phyloP scores from a whole-genome alignment of 2,113 vertebrate species.

The Corvus moneduloides region DNA sequence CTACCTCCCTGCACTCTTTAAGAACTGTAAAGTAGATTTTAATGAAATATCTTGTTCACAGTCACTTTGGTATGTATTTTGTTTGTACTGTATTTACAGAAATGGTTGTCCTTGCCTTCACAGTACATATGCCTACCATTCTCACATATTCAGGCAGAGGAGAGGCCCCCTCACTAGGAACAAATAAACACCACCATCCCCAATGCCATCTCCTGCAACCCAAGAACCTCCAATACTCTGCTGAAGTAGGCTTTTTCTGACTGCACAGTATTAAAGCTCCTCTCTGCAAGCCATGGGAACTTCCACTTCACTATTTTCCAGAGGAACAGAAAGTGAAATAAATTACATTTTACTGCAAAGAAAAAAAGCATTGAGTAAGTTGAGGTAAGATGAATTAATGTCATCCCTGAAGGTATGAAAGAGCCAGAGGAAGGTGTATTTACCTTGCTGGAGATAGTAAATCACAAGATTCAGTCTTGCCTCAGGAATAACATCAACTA shows the following conservation, averaged over 20 bases:
- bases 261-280: neutral
- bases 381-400: neutral
- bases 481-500: slow-evolving; percentile 97
- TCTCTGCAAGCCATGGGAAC: neutral
- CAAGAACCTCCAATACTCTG: neutral
- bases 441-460: slow-evolving; percentile 96
- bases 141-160: neutral
- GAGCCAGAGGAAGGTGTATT: neutral
- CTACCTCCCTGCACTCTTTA: neutral
- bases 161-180: neutral
- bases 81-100: neutral
- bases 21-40: neutral
- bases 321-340: neutral
- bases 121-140: neutral
- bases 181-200: neutral
- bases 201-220: neutral
- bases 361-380: neutral
- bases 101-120: neutral
- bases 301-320: neutral
- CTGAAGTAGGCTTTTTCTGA: neutral
- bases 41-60: neutral
- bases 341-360: neutral
- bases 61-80: neutral
- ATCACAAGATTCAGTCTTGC: slow-evolving; percentile 96
- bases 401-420: neutral